Base-by-base conservation (phyloP, 1,140 invertebrate species). In the Gonioctena quinquepunctata region DNA sequence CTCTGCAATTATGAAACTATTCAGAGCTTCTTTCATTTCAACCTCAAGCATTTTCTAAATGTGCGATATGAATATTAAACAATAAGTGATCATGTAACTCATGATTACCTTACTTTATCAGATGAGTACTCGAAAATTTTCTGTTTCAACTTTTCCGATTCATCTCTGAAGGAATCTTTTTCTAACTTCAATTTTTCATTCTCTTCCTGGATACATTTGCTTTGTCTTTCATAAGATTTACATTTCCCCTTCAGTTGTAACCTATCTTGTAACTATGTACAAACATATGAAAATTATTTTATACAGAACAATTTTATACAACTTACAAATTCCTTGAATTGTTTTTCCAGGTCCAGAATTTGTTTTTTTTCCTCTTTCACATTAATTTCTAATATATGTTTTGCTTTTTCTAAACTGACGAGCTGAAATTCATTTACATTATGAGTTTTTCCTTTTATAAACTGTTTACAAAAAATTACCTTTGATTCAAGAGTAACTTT, bases 301-400 rank as follows among this genome's bases (percentile, higher is more conserved):
- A n/a, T 66, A 49, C 57, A 42, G 19, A 62, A 28, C 18, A 60
- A 42, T 22, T 50, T 54, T 18, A 26, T 27, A 33, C 16, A 61
- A 54, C 73, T 66, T 75, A 75, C 73, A 68, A 73, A 75, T 27
- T 52, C 57, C 25, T 73, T 69, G 64, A 77, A 75, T 62, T 77
- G 66, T 56, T 56, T 60, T 52, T 78, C 75, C 71, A 78, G 54
- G 26, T 77, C 57, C 57, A 73, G 68, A n/a, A 77, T 69, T 61
- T 77, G 69, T 27, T 21, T 66, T 71, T 77, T 75, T 49, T 68
- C 66, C 16, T 66, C 54, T 13, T 25, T 62, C 11, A 71, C 19
- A 1, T 68, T 69, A 2, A 60, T 27, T 69, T 69, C 66, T 21
- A 73, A 25, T 19, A 48, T 18, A 42, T 19, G 13, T 42, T 62